Conservation (phyloP, 2,888 invertebrate genomes). For the Lamellibrachia columna region DNA sequence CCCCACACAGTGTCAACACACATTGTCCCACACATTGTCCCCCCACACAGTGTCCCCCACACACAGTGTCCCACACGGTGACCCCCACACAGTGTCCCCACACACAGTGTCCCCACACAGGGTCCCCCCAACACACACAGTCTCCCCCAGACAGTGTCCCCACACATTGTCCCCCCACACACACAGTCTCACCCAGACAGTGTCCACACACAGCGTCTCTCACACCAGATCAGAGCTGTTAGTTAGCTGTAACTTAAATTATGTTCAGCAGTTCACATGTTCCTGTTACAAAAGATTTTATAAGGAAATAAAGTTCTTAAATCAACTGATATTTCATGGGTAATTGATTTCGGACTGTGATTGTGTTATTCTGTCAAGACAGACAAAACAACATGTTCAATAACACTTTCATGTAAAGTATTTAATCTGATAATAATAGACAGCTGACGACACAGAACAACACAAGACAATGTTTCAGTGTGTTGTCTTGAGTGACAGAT, state of each 20-base stretch:
- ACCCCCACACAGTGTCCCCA: no score
- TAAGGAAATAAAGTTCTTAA: neutral
- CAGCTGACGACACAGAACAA: neutral
- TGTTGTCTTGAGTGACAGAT: neutral
- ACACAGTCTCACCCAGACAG: no score
- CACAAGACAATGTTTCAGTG: neutral
- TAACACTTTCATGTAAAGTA: neutral
- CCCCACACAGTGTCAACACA: neutral
- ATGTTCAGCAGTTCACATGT: neutral
- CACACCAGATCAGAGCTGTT: neutral
- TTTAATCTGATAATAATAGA: neutral
- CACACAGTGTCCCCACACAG: no score
- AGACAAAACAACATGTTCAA: neutral
- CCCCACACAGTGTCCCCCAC: neutral
- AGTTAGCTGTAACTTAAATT: neutral
- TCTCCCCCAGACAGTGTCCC: neutral
- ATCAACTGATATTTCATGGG: neutral
- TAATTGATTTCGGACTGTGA: neutral
- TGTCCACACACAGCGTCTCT: no score
- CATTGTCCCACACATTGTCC: no score
- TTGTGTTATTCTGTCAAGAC: no score
- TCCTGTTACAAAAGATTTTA: neutral
- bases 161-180: no score
- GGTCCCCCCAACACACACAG: neutral
- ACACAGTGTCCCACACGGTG: no score